A percentile compares a stretch with the other conserved stretches of the same genome.
Evolutionary conservation across 2,113 vertebrate species (phyloP).

Genomic region (Pelvicachromis taeniatus): DNA sequence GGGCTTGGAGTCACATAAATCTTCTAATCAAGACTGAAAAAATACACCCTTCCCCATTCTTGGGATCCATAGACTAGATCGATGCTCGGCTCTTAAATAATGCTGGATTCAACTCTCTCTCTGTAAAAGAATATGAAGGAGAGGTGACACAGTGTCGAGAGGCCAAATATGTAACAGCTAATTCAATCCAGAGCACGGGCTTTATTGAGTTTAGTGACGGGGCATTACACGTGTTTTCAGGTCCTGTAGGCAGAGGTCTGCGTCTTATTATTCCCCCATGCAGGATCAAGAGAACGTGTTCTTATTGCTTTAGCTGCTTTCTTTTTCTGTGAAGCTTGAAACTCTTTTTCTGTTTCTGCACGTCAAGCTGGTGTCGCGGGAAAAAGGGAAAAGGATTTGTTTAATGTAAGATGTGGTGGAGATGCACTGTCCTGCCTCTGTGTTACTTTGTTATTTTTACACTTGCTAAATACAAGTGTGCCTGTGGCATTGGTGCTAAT

Average conservation of each 20-base stretch:
- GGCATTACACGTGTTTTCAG: constrained; percentile 22
- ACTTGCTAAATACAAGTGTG: constrained; percentile 8
- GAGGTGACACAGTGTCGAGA: constrained; percentile 10
- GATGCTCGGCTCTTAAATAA: background rate
- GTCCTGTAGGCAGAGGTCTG: background rate
- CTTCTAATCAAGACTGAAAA: background rate
- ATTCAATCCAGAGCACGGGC: constrained; percentile 43
- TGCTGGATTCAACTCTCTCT: background rate
- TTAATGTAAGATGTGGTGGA: background rate
- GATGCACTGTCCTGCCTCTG: background rate
- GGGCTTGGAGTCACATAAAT: background rate
- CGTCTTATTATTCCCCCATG: constrained; percentile 3
- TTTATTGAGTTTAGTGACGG: constrained; percentile 48
- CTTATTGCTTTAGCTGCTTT: background rate
- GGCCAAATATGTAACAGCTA: constrained; percentile 13
- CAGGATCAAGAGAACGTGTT: background rate
- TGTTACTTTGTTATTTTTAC: background rate
- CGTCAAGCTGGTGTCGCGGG: background rate
- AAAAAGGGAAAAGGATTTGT: background rate
- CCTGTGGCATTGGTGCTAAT: constrained; percentile 20
- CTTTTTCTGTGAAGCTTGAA: background rate
- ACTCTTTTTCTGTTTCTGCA: background rate
- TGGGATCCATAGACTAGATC: background rate
- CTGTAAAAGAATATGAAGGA: constrained; percentile 1
- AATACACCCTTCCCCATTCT: background rate